Evolutionary conservation across 64 coral and sea anemone genomes (phyloP).

Genomic region (Anthopleura sola): DNA sequence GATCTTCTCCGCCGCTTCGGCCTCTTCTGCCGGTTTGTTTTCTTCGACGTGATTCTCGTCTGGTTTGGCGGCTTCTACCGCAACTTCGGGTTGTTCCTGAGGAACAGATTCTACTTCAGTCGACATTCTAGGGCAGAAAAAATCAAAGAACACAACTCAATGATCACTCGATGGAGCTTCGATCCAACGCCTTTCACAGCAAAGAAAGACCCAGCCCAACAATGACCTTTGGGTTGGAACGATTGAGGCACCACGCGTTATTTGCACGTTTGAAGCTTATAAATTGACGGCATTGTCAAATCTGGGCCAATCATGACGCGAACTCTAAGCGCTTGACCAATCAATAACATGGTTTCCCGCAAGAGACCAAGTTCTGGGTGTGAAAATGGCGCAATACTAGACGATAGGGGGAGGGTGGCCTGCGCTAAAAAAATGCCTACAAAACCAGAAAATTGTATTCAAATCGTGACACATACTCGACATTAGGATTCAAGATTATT

Average conservation of each 20-base stretch:
- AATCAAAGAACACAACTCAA: conserved; percentile 74
- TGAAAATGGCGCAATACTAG: conserved; percentile 51
- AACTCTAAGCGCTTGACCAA: conserved; percentile 40
- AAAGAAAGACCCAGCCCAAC: conserved; percentile 82
- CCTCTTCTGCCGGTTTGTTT: conserved; percentile 59
- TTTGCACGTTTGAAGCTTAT: conserved; percentile 99
- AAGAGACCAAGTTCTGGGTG: conserved; percentile 59
- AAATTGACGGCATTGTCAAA: conserved; percentile 99
- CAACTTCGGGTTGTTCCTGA: conserved; percentile 31
- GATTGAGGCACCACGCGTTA: conserved; percentile 92
- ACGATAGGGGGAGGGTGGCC: conserved; percentile 28
- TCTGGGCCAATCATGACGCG: conserved; percentile 60
- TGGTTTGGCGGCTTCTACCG: conserved; percentile 64
- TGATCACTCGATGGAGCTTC: conserved; percentile 48
- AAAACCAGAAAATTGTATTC: not conserved
- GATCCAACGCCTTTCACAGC: conserved; percentile 84
- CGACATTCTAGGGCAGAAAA: conserved; percentile 64
- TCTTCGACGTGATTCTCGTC: conserved; percentile 95
- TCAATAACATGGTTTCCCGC: conserved; percentile 44
- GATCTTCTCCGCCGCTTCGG: conserved; percentile 46
- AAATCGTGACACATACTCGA: conserved; percentile 8
- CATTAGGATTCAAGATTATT: conserved; percentile 1
- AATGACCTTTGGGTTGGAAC: conserved; percentile 94
- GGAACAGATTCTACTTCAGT: conserved; percentile 73
- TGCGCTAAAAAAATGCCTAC: not conserved